Percentiles rank a stretch among this genome's conserved stretches.
Conservation (phyloP, 1,140 invertebrate species). For the Bemisia tabaci region DNA sequence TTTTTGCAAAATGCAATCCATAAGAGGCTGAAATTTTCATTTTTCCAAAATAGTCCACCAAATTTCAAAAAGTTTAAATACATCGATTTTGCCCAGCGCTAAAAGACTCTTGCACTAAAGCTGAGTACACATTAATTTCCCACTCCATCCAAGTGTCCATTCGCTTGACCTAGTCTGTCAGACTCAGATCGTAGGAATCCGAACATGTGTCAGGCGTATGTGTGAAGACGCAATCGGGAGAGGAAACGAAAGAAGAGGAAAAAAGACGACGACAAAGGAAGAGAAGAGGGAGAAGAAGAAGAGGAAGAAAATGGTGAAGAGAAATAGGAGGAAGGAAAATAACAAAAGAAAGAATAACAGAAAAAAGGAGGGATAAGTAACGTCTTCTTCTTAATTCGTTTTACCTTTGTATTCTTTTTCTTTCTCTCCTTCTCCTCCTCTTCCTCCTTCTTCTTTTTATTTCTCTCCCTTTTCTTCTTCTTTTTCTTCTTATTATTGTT, state of each 20-base stretch:
- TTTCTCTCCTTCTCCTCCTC: neutral
- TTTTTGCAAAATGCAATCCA: no score
- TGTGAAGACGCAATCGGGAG: no score
- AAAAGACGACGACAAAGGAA: neutral
- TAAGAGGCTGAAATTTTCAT: no score
- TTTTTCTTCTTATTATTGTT: neutral
- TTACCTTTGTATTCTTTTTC: neutral
- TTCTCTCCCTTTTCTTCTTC: neutral
- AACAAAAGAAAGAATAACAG: neutral
- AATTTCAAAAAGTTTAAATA: no score
- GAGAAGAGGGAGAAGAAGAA: neutral
- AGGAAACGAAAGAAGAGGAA: neutral
- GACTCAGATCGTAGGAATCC: no score
- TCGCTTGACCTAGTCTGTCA: no score
- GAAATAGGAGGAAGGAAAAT: neutral
- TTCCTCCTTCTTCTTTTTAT: neutral
- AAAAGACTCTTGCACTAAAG: no score
- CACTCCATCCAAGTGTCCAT: no score
- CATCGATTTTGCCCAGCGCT: no score
- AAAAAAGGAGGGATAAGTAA: neutral
- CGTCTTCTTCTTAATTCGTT: neutral
- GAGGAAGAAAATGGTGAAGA: neutral
- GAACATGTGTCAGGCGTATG: no score
- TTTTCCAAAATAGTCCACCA: no score
- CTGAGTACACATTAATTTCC: no score